Evolutionary conservation across 2,113 vertebrate species (phyloP), one percentile per base, ranked within the genome.

Genomic region (Oceanodroma tethys): DNA sequence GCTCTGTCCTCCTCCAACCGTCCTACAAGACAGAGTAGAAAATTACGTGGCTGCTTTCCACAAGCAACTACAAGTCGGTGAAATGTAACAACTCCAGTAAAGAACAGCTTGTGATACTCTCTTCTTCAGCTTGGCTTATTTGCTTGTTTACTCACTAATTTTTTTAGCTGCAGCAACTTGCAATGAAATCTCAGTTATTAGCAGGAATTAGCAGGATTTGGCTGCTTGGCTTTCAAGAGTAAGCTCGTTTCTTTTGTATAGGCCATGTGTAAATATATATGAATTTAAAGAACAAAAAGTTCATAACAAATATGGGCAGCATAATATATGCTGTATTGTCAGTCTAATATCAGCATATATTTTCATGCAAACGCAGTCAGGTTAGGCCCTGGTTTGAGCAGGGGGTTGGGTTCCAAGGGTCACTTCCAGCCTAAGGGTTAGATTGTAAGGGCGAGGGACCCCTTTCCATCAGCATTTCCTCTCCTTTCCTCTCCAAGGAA

Each of bases 151-250:
- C 40, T 91, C 23, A 22, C 60, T 82, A 43, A 59, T 79, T 29
- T 78, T 72, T 88, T 58, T 90, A 75, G 84, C 84, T 70, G 90
- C 88, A 63, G 86, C 18, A 10, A 62, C 75, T 85, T 62, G 66
- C 62, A 90, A 30, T 86, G 79, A 66, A 76, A 92, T 78, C 81
- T 76, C 7, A 0, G 63, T 88, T 88, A 76, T 73, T 86, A 91
- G 62, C 65, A 81, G 76, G 91, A 93, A 90, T 85, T 89, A 96
- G 84, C 27, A 90, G 90, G 71, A 90, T 93, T 95, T 88, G 72
- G 48, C 70, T 88, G 62, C 66, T 73, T 88, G 78, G 45, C 34
- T 88, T 82, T 63, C 38, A 25, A n/a, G 32, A 70, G n/a, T 11
- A 72, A 86, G 42, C 48, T 71, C 0, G 0, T 67, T 93, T 90